Base-by-base conservation (phyloP, 30 jellyfish, hydroid and myxozoan genomes). In the Sanderia malayensis region DNA sequence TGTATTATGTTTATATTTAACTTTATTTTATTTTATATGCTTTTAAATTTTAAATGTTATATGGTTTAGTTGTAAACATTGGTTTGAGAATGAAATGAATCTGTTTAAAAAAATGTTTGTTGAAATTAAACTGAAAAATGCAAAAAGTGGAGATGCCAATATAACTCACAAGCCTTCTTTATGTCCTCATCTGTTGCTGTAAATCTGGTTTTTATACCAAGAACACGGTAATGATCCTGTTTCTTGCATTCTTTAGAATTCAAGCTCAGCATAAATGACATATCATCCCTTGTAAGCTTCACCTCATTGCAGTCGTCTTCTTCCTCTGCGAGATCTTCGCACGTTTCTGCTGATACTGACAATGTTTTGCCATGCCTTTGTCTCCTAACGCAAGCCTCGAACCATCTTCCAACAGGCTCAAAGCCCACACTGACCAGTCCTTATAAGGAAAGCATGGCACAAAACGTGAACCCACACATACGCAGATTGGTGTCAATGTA, bases 331-430 rank as follows among this genome's bases (percentile, higher is more conserved):
- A 31, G 17, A 17, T 67, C 88, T 22, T 62, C 88, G 27, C 32
- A 65, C 30, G 71, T 31, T 26, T 84, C 93, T 13, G 88, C 93
- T 30, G 72, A 44, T 2, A 92, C 13, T 27, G 98, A 92, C 10
- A 78, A 64, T 0, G 96, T 71, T 44, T 67, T 67, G 8, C 82
- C 95, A 49, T 83, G 82, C 27, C 88, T 88, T 46, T 79, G 94
- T 57, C 95, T 71, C 49, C 88, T 72, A 31, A 78, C 25, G 80
- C 80, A 84, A 11, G 95, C 90, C 67, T 92, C 98, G 70, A 84
- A 92, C 96, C 96, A 92, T 26, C 98, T 90, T 26, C 98, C 98
- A 71, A 92, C 96, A 4, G 96, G 98, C 67, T 92, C 98, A 79
- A 66, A 92, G 10, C 85, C 94, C 17, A 82, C 74, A 33, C 31